Percentiles rank a stretch among this genome's conserved stretches.
phyloP scores from a whole-genome alignment of 2,888 invertebrate species.

The Chesias legatella region DNA sequence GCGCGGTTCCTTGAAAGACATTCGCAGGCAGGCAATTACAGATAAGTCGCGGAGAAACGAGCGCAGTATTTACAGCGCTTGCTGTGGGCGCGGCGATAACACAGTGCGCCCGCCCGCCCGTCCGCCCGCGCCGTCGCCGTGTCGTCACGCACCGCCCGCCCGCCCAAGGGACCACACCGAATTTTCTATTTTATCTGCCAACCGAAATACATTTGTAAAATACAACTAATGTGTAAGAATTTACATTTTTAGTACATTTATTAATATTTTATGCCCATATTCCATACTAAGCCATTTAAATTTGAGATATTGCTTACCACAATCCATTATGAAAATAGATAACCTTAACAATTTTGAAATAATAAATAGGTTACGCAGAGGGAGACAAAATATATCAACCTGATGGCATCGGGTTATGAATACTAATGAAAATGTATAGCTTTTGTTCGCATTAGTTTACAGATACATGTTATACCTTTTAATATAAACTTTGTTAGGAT shows the following conservation, averaged over 20 bases:
- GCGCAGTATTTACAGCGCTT: conserved; percentile 71
- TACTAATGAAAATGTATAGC: conserved; percentile 9
- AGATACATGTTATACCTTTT: not conserved
- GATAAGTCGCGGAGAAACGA: conserved; percentile 75
- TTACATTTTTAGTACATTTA: conserved; percentile 25
- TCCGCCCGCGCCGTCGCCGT: conserved; percentile 18
- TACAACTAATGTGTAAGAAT: conserved; percentile 23
- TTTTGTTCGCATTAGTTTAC: conserved; percentile 8
- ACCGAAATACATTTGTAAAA: conserved; percentile 26
- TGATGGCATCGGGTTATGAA: conserved; percentile 12
- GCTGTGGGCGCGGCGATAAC: conserved; percentile 61
- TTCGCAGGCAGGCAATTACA: conserved; percentile 77
- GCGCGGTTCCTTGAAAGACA: conserved; percentile 74
- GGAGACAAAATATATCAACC: conserved; percentile 10
- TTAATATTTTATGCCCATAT: conserved; percentile 15
- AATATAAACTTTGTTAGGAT: too few relatives aligned
- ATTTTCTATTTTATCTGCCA: conserved; percentile 32
- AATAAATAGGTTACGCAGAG: conserved; percentile 6
- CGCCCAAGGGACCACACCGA: conserved; percentile 25
- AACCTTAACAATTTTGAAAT: conserved; percentile 13
- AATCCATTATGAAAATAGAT: conserved; percentile 13
- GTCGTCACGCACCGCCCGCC: conserved; percentile 18
- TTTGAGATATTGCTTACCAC: conserved; percentile 14
- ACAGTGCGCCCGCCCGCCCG: conserved; percentile 18
- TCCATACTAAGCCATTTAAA: conserved; percentile 10